phyloP scores from a whole-genome alignment of 2,797 vertebrate genomes.

The Antennarius maculatus region DNA sequence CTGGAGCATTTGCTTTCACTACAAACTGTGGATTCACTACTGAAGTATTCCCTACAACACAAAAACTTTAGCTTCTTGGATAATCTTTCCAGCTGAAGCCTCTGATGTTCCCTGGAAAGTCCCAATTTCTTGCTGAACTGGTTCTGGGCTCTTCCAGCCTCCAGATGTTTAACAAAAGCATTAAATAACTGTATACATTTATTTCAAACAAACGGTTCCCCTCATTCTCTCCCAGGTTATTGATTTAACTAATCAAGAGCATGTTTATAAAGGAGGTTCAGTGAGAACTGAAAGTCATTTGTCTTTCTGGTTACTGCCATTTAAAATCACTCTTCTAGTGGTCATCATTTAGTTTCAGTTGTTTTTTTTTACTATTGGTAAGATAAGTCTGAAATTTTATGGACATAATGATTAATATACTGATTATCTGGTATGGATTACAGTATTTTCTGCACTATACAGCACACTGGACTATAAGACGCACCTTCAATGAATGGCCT shows the following conservation, averaged over 20 bases:
- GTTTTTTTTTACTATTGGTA: too few species aligned
- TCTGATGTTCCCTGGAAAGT: conserved; percentile 19
- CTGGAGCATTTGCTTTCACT: too few species aligned
- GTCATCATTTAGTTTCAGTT: too few species aligned
- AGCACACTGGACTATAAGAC: too few species aligned
- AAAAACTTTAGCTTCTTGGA: conserved; percentile 5
- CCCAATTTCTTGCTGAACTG: conserved; percentile 32
- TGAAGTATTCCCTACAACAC: too few species aligned
- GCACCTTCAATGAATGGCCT: too few species aligned
- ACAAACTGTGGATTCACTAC: too few species aligned
- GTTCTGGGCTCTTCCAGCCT: conserved; percentile 8
- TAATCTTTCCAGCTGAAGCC: conserved; percentile 28
- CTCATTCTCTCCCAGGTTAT: not conserved
- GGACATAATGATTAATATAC: not conserved
- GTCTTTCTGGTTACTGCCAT: not conserved
- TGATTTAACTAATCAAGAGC: not conserved
- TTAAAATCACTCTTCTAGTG: not conserved
- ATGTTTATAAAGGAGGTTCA: not conserved
- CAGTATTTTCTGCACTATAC: too few species aligned
- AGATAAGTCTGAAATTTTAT: not conserved
- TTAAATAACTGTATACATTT: too few species aligned
- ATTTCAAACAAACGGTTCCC: not conserved
- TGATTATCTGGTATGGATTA: too few species aligned
- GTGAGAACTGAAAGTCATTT: not conserved
- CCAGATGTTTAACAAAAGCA: not conserved